Base-by-base conservation (phyloP, 2,797 vertebrate genomes). In the Enteromius afrohamiltoni region DNA sequence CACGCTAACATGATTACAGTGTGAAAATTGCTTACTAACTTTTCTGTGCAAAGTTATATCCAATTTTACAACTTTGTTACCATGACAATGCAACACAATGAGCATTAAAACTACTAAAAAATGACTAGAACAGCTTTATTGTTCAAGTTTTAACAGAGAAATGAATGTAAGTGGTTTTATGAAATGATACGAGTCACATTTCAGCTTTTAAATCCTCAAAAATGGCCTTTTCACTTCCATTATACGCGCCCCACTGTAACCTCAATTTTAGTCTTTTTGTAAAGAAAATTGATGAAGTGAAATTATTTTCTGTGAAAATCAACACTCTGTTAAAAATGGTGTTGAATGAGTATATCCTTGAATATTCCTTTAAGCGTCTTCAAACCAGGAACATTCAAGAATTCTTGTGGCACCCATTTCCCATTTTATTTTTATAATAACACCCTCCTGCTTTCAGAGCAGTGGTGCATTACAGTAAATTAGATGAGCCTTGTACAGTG, bases 401-500 rank as follows among this genome's bases (percentile, higher is more conserved):
- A 69, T 69, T 81, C 74, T 58, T 85, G 71, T 34, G 77, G 67
- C 34, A 68, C 26, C 13, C 67, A 34, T 58, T 79, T 75, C 55
- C 60, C 40, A 62, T 83, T 84, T 14, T 45, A 7, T 67, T 26
- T 55, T 82, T 55, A 67, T 67, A 84, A 82, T 78, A 86, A 80
- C 79, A 84, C 76, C 82, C 77, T 84, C 51, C 70, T 55, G 47
- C 67, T 78, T 71, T 73, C 71, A 42, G 45, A 88, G 84, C 82
- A 82, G n/a, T 65, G 77, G 34, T 79, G 65, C 85, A 78, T 86
- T 83, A 80, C 71, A 84, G 77, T 84, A 86, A 84, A 88, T 87
- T 86, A 87, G 79, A 80, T 75, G 76, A 78, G 34, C 49, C 76
- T 83, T 80, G 70, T 85, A 69, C 79, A 82, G 82, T 67, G 74